phyloP scores from a whole-genome alignment of 92 coral and sea anemone species.

The Epizoanthus fatuus region DNA sequence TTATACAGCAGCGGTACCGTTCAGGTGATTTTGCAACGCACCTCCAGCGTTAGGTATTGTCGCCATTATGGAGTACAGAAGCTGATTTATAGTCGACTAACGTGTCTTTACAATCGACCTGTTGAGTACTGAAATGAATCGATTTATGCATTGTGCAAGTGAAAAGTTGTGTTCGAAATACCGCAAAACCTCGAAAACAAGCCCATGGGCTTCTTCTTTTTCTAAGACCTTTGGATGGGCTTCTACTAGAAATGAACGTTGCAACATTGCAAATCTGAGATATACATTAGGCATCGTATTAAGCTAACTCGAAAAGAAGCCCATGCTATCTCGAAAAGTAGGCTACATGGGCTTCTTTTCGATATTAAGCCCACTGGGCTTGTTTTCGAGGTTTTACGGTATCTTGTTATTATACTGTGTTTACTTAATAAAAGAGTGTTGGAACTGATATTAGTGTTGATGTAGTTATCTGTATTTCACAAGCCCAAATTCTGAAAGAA shows the following conservation, averaged over 20 bases:
- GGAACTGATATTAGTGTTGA: conserved; percentile 18
- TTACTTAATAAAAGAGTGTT: conserved; percentile 2
- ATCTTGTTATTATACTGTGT: conserved; percentile 2
- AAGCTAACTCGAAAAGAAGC: conserved; percentile 11
- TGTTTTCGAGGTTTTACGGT: not conserved
- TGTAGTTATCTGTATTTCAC: conserved; percentile 16
- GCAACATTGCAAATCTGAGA: conserved; percentile 18
- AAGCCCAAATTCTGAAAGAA: conserved; percentile 9
- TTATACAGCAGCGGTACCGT: conserved; percentile 11
- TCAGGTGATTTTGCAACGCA: conserved; percentile 11
- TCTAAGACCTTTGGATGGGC: conserved; percentile 1
- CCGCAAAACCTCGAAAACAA: conserved; percentile 19
- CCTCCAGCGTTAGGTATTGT: conserved; percentile 11
- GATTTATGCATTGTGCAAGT: conserved; percentile 12
- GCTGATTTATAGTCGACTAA: conserved; percentile 12
- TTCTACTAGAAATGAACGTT: conserved; percentile 16
- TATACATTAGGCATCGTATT: conserved; percentile 15
- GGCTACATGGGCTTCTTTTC: not conserved
- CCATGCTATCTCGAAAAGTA: not conserved
- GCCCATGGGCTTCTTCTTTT: not conserved
- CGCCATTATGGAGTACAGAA: conserved; percentile 11
- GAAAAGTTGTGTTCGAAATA: conserved; percentile 12
- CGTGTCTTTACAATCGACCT: conserved; percentile 6
- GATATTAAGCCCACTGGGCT: conserved; percentile 2
- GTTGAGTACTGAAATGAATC: conserved; percentile 16